These are phyloP conservation scores for Caenorhabditis doughertyi DNA, from an alignment of 2,888 invertebrate species.

Conservation along the genomic window DNA sequence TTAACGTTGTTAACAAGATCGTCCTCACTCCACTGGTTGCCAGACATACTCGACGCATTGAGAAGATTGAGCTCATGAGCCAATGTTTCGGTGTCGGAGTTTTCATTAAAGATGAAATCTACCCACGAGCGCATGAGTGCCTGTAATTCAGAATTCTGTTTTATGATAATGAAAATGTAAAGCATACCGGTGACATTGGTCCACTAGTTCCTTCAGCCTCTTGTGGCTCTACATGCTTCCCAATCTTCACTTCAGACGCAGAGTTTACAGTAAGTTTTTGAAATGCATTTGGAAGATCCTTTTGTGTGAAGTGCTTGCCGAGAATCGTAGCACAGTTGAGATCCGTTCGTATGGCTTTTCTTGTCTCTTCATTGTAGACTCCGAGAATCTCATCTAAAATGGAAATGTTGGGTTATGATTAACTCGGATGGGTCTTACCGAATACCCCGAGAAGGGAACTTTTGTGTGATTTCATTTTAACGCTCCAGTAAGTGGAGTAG, in stretches of 20 bases:
- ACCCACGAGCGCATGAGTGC: conserved; percentile 25
- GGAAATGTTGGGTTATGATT: not conserved
- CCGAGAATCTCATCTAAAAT: conserved; percentile 41
- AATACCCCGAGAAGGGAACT: conserved; percentile 26
- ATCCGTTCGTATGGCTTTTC: conserved; percentile 20
- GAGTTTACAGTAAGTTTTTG: conserved; percentile 43
- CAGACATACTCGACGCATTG: conserved; percentile 13
- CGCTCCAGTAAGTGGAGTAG: conserved; percentile 25
- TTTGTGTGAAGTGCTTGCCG: conserved; percentile 13
- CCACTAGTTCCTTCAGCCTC: conserved; percentile 13
- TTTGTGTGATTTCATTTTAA: conserved; percentile 9
- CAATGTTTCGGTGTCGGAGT: not conserved
- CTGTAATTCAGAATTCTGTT: conserved; percentile 34
- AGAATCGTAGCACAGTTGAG: conserved; percentile 23
- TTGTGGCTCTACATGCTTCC: not conserved
- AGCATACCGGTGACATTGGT: conserved; percentile 27
- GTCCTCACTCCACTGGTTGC: conserved; percentile 6
- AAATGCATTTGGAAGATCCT: conserved; percentile 35
- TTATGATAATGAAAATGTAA: not conserved
- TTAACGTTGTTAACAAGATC: conserved; percentile 21
- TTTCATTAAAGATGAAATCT: conserved; percentile 22
- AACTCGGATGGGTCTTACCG: too few species aligned
- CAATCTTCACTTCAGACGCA: conserved; percentile 35
- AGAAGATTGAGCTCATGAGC: conserved; percentile 33
- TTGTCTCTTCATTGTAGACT: conserved; percentile 8